Evolutionary conservation across 2,888 invertebrate genomes (phyloP).

Genomic region (Schizotus pectinicornis): DNA sequence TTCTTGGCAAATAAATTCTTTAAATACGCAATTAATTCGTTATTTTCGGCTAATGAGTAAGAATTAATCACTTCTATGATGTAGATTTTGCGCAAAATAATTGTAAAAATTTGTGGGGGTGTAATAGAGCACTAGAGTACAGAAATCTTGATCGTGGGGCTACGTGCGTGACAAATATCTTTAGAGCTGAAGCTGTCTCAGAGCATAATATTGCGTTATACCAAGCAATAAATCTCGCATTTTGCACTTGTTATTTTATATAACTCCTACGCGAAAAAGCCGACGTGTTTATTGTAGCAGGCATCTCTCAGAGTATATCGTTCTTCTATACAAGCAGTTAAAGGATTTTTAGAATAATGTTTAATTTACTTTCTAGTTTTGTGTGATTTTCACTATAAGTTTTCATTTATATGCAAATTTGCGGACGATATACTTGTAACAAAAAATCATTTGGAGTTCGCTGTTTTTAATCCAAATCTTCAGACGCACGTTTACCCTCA

Average conservation of each 20-base stretch:
- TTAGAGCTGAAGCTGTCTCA: slow-evolving; percentile 11
- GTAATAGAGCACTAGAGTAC: no score
- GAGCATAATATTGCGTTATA: slow-evolving; percentile 17
- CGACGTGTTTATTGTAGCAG: slow-evolving; percentile 13
- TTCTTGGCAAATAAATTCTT: no score
- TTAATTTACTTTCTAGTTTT: slow-evolving; percentile 22
- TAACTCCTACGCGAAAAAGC: slow-evolving; percentile 5
- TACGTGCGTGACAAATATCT: slow-evolving; percentile 21
- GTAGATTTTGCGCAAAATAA: no score
- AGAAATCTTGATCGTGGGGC: slow-evolving; percentile 7
- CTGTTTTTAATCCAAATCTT: slow-evolving; percentile 16
- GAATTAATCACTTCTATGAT: no score
- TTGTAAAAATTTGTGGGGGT: no score
- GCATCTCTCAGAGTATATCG: slow-evolving; percentile 10
- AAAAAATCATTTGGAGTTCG: slow-evolving; percentile 18
- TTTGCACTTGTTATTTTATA: slow-evolving; percentile 15
- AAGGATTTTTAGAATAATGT: slow-evolving; percentile 7
- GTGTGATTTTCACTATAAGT: slow-evolving; percentile 35
- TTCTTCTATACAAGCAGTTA: slow-evolving; percentile 13
- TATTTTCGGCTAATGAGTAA: no score
- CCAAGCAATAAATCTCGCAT: slow-evolving; percentile 17
- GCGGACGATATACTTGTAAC: slow-evolving; percentile 16
- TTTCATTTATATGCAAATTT: slow-evolving; percentile 55
- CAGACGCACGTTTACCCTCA: slow-evolving; percentile 19
- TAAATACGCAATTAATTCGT: no score